Evolutionary conservation across 2,113 vertebrate genomes (phyloP).

Genomic region (Dryoscopus gambensis): DNA sequence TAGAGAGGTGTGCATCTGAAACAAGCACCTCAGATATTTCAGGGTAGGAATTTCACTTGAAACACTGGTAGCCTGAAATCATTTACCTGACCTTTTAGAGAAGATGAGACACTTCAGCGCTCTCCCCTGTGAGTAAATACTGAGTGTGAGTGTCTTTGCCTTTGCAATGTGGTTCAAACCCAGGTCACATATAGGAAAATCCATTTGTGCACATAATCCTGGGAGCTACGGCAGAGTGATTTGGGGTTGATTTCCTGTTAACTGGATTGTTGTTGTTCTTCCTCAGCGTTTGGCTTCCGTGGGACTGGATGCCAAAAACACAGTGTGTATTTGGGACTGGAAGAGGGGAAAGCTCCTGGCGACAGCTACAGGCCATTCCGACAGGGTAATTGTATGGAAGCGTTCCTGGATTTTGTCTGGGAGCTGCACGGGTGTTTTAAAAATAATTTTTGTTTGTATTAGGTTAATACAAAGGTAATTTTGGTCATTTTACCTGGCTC

Average conservation of each 20-base stretch:
- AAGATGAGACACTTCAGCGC: background rate
- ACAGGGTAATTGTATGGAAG: constrained; percentile 73
- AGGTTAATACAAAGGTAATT: background rate
- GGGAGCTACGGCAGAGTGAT: background rate
- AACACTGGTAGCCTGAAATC: background rate
- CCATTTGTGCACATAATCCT: background rate
- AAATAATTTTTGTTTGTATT: background rate
- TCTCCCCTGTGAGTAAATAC: background rate
- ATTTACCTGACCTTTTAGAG: background rate
- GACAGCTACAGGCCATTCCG: constrained; percentile 91
- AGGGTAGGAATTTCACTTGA: background rate
- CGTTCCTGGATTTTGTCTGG: background rate
- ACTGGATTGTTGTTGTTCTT: constrained; percentile 21
- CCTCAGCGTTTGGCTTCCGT: constrained; percentile 87
- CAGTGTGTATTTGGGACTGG: constrained; percentile 96
- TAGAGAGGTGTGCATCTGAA: background rate
- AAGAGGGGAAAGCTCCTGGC: constrained; percentile 89
- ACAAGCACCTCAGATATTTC: background rate
- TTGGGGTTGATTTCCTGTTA: background rate
- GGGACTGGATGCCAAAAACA: constrained; percentile 96
- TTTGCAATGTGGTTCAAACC: background rate
- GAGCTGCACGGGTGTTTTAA: background rate
- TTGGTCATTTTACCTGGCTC: background rate
- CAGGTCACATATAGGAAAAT: background rate
- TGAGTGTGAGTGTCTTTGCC: background rate